Conservation (phyloP, 2,888 invertebrate genomes). For the Cybosia mesomella region DNA sequence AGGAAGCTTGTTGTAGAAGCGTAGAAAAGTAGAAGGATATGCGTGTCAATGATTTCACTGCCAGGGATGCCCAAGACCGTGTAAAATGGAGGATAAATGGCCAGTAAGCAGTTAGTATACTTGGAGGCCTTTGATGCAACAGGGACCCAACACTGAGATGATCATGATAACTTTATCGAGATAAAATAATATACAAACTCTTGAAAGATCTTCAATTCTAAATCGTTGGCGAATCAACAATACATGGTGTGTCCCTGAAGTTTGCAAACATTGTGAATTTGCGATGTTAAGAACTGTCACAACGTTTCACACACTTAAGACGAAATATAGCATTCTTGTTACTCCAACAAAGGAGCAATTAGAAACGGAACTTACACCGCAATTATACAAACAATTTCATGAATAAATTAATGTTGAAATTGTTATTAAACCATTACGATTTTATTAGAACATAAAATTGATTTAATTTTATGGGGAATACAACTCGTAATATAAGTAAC, state of each 20-base stretch:
- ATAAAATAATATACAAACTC: not conserved
- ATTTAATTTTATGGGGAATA: conserved; percentile 29
- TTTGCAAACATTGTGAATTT: conserved; percentile 5
- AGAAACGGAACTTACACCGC: conserved; percentile 46
- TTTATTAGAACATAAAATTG: conserved; percentile 40
- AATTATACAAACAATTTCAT: conserved; percentile 54
- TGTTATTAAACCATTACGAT: conserved; percentile 40
- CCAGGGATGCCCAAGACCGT: not conserved
- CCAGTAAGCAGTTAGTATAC: no score
- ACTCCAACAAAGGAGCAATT: conserved; percentile 56
- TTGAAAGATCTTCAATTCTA: not conserved
- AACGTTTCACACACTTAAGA: conserved; percentile 24
- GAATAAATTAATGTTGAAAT: conserved; percentile 51
- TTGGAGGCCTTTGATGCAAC: no score
- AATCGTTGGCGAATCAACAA: not conserved
- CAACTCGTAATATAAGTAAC: conserved; percentile 19
- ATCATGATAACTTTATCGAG: not conserved
- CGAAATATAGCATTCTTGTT: conserved; percentile 32
- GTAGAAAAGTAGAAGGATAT: no score
- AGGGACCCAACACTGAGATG: no score
- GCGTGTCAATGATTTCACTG: not conserved
- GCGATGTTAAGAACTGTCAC: not conserved
- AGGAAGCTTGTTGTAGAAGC: no score
- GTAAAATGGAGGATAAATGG: not conserved
- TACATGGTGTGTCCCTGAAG: not conserved